Evolutionary conservation across 2,113 vertebrate genomes (phyloP).

Genomic region (Sclerurus mexicanus): DNA sequence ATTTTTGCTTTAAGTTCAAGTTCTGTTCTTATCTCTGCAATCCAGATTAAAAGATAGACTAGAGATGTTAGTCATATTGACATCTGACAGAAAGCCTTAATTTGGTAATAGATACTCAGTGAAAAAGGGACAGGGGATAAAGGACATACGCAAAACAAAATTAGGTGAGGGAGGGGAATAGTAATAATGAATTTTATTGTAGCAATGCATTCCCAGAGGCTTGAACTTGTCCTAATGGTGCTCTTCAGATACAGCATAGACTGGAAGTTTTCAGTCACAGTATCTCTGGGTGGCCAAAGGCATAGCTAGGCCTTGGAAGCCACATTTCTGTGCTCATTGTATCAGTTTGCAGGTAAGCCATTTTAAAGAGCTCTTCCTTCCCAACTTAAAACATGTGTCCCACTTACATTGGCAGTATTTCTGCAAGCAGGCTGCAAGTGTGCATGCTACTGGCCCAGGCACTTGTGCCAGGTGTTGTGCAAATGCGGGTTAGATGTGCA

Average conservation of each 20-base stretch:
- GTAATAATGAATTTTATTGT: background rate
- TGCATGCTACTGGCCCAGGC: background rate
- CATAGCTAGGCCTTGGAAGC: background rate
- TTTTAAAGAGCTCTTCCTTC: background rate
- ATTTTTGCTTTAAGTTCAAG: background rate
- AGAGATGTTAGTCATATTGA: background rate
- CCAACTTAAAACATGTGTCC: background rate
- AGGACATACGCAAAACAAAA: background rate
- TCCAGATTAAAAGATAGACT: background rate
- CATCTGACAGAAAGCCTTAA: background rate
- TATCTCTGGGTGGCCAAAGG: background rate
- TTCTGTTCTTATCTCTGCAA: background rate
- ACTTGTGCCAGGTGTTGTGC: background rate
- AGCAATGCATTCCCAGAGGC: background rate
- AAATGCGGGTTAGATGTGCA: background rate
- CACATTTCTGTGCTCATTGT: background rate
- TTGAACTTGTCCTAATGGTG: background rate
- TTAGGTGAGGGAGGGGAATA: background rate
- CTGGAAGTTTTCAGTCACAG: background rate
- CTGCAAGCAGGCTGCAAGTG: background rate
- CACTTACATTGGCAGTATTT: background rate
- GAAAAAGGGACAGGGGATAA: background rate
- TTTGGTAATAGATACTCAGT: background rate
- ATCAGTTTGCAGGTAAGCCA: background rate
- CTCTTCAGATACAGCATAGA: background rate